These are phyloP conservation scores for Lemur catta DNA, from an alignment of 2,797 vertebrate genomes.

Conservation along the genomic window DNA sequence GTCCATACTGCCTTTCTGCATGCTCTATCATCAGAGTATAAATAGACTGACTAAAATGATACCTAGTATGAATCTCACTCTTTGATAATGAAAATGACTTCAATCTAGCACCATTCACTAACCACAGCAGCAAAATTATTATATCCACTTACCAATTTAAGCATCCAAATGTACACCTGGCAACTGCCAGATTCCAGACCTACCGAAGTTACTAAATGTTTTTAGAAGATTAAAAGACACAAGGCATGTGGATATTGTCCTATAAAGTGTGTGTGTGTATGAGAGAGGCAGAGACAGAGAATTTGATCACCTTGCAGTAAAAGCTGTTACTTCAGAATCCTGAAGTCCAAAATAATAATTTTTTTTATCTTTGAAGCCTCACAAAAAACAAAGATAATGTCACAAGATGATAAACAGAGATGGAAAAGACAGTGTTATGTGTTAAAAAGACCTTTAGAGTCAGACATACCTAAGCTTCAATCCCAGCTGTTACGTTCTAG, in stretches of 20 bases:
- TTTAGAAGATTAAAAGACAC: conserved; percentile 56
- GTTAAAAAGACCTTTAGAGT: conserved; percentile 15
- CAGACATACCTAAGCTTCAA: conserved; percentile 13
- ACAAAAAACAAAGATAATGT: conserved; percentile 28
- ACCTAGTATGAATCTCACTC: neutral
- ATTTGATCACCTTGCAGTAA: neutral
- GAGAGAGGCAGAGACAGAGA: no score
- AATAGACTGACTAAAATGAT: neutral
- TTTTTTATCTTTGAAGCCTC: conserved; percentile 16
- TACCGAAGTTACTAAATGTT: neutral
- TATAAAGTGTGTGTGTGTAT: neutral
- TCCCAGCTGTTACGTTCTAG: neutral
- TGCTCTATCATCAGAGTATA: neutral
- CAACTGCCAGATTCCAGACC: conserved; percentile 25
- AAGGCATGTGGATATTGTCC: conserved; percentile 6
- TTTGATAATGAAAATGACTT: conserved; percentile 25
- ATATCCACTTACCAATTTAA: conserved; percentile 44
- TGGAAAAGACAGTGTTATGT: neutral
- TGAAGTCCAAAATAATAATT: conserved; percentile 15
- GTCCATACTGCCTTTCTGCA: neutral
- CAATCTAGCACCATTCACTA: conserved; percentile 26
- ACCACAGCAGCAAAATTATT: conserved; percentile 49
- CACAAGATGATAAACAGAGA: conserved; percentile 10
- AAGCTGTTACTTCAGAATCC: conserved; percentile 40
- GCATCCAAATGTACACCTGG: conserved; percentile 34